Evolutionary conservation across 64 coral and sea anemone species (phyloP).

Genomic region (Montipora sp.): DNA sequence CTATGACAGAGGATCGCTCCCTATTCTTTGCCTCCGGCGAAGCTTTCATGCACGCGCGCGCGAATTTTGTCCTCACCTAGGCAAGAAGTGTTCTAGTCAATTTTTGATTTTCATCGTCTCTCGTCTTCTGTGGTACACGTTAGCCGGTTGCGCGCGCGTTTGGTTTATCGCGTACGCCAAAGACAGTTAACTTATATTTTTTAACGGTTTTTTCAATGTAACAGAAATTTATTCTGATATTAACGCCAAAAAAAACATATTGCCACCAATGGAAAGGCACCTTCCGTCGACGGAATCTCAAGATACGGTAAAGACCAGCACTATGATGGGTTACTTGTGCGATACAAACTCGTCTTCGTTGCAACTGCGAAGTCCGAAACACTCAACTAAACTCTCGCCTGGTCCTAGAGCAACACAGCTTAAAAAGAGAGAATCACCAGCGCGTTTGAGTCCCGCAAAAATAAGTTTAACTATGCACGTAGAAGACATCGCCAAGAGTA

Average conservation of each 20-base stretch:
- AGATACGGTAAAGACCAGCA: neutral
- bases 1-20: too few relatives aligned
- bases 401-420: neutral
- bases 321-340: neutral
- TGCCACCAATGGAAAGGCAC: neutral
- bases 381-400: neutral
- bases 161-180: neutral
- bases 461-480: slow-evolving; percentile 10
- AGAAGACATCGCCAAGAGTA: neutral
- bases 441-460: slow-evolving; percentile 4
- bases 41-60: too few relatives aligned
- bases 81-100: too few relatives aligned
- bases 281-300: neutral
- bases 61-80: too few relatives aligned
- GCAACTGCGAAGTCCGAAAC: neutral
- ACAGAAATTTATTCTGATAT: neutral
- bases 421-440: neutral
- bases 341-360: neutral
- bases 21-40: too few relatives aligned
- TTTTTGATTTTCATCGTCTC: neutral
- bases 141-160: neutral
- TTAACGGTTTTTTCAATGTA: neutral
- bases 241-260: too few relatives aligned
- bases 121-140: neutral
- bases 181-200: neutral